phyloP scores from a whole-genome alignment of 2,888 invertebrate genomes.

The Fragum fragum region DNA sequence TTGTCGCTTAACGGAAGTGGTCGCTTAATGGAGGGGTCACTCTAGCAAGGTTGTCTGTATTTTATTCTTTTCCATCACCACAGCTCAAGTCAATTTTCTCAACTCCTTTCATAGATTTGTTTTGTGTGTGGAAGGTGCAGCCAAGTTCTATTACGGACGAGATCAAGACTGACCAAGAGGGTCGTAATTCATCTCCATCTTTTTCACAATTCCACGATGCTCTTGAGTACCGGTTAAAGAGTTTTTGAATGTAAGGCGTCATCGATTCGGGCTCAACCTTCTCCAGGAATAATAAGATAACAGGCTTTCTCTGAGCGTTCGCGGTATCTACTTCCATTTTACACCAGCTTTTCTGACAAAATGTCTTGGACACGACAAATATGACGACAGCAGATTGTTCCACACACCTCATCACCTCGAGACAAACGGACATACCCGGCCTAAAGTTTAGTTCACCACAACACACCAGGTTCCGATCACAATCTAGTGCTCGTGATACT shows the following conservation, averaged over 20 bases:
- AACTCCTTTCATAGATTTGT: background rate
- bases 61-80: too few species aligned
- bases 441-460: conserved; percentile 27
- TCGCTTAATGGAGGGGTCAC: too few species aligned
- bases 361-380: conserved; percentile 33
- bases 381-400: conserved; percentile 35
- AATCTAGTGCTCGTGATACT: background rate
- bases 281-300: conserved; percentile 27
- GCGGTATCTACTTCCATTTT: conserved; percentile 39
- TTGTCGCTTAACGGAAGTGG: too few species aligned
- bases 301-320: conserved; percentile 30
- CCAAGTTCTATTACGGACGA: conserved; percentile 34
- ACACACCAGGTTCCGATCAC: conserved; percentile 23
- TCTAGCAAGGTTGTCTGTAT: too few species aligned
- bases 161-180: conserved; percentile 28
- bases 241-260: conserved; percentile 24
- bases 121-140: background rate
- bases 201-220: conserved; percentile 30
- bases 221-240: conserved; percentile 36
- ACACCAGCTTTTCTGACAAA: conserved; percentile 40
- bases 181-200: conserved; percentile 35
- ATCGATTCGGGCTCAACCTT: conserved; percentile 24
- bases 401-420: conserved; percentile 37
- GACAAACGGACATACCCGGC: conserved; percentile 25
- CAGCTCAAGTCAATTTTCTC: background rate